Percentiles rank a stretch among this genome's conserved stretches.
Evolutionary conservation across 1,140 invertebrate genomes (phyloP).

Genomic region (Tribolium castaneum): DNA sequence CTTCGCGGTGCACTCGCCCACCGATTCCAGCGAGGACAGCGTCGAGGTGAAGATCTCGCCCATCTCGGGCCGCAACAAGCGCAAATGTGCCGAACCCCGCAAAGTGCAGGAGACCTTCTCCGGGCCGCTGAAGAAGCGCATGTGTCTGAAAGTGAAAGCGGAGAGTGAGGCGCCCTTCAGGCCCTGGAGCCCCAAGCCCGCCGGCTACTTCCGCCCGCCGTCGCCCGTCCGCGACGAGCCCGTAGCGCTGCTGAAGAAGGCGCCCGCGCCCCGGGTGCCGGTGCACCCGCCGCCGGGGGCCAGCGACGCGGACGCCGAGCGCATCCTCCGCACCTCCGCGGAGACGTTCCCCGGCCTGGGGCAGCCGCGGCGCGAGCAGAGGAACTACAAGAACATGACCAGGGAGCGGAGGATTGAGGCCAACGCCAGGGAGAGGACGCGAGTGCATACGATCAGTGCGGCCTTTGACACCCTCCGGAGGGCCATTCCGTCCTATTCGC

Average conservation of each 20-base stretch:
- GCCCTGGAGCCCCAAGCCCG: constrained; percentile 67
- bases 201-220: constrained; percentile 53
- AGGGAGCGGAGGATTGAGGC: constrained; percentile 91
- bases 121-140: constrained; percentile 76
- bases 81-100: constrained; percentile 78
- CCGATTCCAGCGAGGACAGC: constrained; percentile 79
- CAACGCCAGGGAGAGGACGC: constrained; percentile 90
- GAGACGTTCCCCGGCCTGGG: constrained; percentile 57
- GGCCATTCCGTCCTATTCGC: constrained; percentile 89
- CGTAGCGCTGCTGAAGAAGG: constrained; percentile 49
- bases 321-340: constrained; percentile 53
- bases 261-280: constrained; percentile 67
- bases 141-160: constrained; percentile 66
- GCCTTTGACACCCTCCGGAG: constrained; percentile 90
- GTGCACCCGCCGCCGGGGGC: constrained; percentile 65
- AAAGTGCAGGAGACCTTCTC: constrained; percentile 61
- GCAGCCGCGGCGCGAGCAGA: constrained; percentile 71
- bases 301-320: constrained; percentile 56
- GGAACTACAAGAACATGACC: constrained; percentile 97
- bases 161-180: constrained; percentile 66
- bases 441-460: constrained; percentile 95
- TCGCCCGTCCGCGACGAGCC: constrained; percentile 39
- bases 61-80: constrained; percentile 71
- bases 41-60: constrained; percentile 75
- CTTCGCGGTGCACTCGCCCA: constrained; percentile 65